phyloP scores from a whole-genome alignment of 1,140 invertebrate species.

The Hyposmocoma kahamanoa region DNA sequence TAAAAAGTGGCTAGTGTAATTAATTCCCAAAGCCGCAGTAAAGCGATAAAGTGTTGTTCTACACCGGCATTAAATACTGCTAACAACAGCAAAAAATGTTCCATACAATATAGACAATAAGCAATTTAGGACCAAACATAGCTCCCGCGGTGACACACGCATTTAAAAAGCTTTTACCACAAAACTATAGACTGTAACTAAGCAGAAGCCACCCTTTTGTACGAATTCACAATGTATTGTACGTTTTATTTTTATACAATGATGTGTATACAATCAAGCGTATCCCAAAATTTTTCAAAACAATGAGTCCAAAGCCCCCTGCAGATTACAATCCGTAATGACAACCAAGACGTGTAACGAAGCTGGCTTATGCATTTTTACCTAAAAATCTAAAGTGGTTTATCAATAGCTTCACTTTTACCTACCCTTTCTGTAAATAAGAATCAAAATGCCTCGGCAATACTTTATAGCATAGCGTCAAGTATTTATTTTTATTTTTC shows the following conservation, averaged over 20 bases:
- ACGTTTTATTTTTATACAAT: constrained; percentile 40
- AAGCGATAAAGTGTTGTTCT: too few relatives aligned
- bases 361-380: constrained; percentile 8
- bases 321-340: constrained; percentile 35
- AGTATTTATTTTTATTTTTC: constrained; percentile 56
- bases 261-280: constrained; percentile 35
- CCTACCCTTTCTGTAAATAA: too few relatives aligned
- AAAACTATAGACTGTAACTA: constrained; percentile 39
- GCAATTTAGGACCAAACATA: constrained; percentile 23
- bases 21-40: too few relatives aligned
- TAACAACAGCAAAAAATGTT: too few relatives aligned
- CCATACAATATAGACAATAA: constrained; percentile 1
- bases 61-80: too few relatives aligned
- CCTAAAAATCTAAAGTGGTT: too few relatives aligned
- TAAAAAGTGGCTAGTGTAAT: too few relatives aligned
- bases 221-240: constrained; percentile 33
- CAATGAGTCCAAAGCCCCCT: constrained; percentile 36
- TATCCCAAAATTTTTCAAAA: constrained; percentile 42
- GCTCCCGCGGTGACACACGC: constrained; percentile 29
- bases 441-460: too few relatives aligned
- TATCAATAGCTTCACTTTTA: too few relatives aligned
- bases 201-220: constrained; percentile 50
- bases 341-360: constrained; percentile 30
- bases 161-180: constrained; percentile 33
- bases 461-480: constrained; percentile 28